Conservation (phyloP, 2,113 vertebrate species). For the Passer montanus region DNA sequence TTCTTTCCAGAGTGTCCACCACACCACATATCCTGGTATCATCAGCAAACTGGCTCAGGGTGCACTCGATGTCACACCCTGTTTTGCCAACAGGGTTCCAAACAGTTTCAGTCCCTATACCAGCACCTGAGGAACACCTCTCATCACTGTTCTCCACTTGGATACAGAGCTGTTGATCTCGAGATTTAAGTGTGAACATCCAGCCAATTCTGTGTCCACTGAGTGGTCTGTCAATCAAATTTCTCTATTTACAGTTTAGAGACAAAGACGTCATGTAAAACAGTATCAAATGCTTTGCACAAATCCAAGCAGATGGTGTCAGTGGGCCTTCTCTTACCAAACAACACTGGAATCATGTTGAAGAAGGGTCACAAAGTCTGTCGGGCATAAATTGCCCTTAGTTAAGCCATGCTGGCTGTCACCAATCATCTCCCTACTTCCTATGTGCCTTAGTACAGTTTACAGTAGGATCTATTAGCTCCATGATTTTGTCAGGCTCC, state of each 20-base stretch:
- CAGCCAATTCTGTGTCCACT: neutral
- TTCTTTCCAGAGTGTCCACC: neutral
- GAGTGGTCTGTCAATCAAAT: neutral
- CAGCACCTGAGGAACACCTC: accelerated
- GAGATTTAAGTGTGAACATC: neutral
- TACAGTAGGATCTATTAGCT: neutral
- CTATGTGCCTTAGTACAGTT: neutral
- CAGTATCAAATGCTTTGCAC: neutral
- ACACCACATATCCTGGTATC: neutral
- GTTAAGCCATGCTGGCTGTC: neutral
- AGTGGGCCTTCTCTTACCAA: neutral
- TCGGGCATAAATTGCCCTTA: neutral
- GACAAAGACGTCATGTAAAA: neutral
- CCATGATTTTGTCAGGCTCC: neutral
- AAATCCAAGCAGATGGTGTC: neutral
- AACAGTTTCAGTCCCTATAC: neutral
- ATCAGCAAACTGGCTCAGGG: neutral
- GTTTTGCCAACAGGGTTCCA: neutral
- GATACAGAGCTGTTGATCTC: neutral
- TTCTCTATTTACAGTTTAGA: neutral
- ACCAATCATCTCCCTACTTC: neutral
- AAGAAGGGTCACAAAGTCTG: neutral
- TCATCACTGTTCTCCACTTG: neutral
- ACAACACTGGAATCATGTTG: neutral
- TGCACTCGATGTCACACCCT: too few relatives aligned